Evolutionary conservation across 2,888 invertebrate species (phyloP).

Genomic region (Panopea generosa): DNA sequence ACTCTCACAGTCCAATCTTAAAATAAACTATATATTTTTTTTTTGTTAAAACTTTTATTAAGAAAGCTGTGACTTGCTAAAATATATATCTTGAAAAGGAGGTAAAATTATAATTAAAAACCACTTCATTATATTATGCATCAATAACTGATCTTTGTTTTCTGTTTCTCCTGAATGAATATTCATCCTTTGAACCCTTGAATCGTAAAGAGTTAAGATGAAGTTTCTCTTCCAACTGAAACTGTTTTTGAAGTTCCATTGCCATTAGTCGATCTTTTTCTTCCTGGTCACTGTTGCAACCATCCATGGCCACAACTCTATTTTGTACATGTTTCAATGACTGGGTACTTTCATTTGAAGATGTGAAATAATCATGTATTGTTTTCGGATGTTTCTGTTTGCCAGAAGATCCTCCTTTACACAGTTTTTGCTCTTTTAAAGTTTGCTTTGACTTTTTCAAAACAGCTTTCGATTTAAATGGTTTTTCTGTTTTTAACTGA

Average conservation of each 20-base stretch:
- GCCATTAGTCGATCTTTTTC: slow-evolving; percentile 47
- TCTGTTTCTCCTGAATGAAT: slow-evolving; percentile 43
- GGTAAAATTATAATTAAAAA: too few species aligned
- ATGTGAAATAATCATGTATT: slow-evolving; percentile 41
- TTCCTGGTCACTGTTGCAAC: slow-evolving; percentile 23
- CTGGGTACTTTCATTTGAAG: not conserved
- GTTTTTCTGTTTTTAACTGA: not conserved
- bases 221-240: slow-evolving; percentile 54
- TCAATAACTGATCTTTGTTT: slow-evolving; percentile 16
- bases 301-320: not conserved
- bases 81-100: too few species aligned
- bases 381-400: slow-evolving; percentile 9
- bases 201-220: slow-evolving; percentile 46
- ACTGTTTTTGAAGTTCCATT: slow-evolving; percentile 52
- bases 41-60: too few species aligned
- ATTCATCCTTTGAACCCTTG: slow-evolving; percentile 50
- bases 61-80: too few species aligned
- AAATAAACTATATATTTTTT: too few species aligned
- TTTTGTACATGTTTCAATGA: too few species aligned
- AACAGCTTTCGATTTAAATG: slow-evolving; percentile 15
- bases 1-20: too few species aligned
- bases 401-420: not conserved
- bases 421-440: slow-evolving; percentile 1
- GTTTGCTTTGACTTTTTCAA: slow-evolving; percentile 26
- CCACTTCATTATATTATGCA: too few species aligned